Base-by-base conservation (phyloP, 1,140 invertebrate genomes). In the Bradysia coprophila region DNA sequence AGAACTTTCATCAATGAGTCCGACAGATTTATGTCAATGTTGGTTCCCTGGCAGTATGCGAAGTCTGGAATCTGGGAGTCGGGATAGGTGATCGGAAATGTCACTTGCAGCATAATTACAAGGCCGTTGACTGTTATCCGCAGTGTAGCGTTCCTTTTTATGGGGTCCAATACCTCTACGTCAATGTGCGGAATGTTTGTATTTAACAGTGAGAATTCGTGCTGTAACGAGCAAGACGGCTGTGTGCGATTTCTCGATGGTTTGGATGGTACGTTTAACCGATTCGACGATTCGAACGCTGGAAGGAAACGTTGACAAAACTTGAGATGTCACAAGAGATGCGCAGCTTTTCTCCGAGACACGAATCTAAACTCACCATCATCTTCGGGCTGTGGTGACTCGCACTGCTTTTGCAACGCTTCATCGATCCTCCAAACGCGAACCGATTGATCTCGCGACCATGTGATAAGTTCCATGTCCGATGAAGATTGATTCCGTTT, bases 401-500 rank as follows among this genome's bases (percentile, higher is more conserved):
- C 54, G 40, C 75, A 77, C 46, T 75, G 62, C 56, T 85, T 87
- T 48, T 87, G 73, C 41, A 94, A 64, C 47, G 78, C 77, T 21
- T 78, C 72, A 59, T 90, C 84, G 49, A 95, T 82, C 55, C 78
- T 78, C 81, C 90, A 95, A 15, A 95, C 77, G 41, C 92, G 66
- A 18, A 97, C 66, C 39, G 77, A 89, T 50, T 93, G 87, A 70
- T 96, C 91, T 55, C 88, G 80, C 0, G 87, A 91, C 91, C 90
- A 97, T 1, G 90, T 95, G 0, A 96, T 75, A n/a, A 96, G 58
- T 57, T 96, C 85, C 36, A 38, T 23, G n/a, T 39, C 38, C 3
- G 38, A 13, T 13, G n/a, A 22, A 23, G 22, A 20, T 22, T 23
- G n/a, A 3, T 23, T 20, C 2, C 49, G 53, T 51, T 75, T 72